phyloP scores from a whole-genome alignment of 2,113 vertebrate genomes.

The Brachyhypopomus occidentalis region DNA sequence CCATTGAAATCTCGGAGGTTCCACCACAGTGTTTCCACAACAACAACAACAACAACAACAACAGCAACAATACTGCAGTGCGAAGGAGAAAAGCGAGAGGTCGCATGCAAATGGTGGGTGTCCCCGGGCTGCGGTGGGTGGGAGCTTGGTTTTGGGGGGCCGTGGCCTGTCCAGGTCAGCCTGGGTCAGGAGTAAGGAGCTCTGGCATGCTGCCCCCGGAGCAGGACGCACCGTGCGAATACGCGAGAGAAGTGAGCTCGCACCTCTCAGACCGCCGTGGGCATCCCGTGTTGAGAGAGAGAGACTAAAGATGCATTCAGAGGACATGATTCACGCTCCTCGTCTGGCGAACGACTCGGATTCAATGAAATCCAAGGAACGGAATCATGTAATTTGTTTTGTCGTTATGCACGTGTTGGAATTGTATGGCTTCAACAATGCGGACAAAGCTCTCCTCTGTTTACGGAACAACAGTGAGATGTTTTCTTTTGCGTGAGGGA shows the following conservation, averaged over 20 bases:
- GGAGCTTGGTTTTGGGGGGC: too few relatives aligned
- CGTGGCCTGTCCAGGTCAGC: too few relatives aligned
- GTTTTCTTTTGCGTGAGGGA: not conserved
- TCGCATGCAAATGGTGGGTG: slow-evolving; percentile 35
- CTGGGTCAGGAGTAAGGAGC: slow-evolving; percentile 38
- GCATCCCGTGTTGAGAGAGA: not conserved
- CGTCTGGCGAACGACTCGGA: too few relatives aligned
- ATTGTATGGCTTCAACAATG: too few relatives aligned
- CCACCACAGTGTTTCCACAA: not conserved
- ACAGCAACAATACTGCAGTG: slow-evolving; percentile 28
- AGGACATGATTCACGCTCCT: not conserved
- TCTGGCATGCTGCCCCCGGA: slow-evolving; percentile 41
- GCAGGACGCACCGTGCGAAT: slow-evolving; percentile 41
- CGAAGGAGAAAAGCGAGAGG: not conserved
- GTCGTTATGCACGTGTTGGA: too few relatives aligned
- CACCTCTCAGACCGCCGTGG: not conserved
- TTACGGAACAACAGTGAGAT: not conserved
- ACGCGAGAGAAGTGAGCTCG: slow-evolving; percentile 5
- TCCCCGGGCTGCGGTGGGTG: slow-evolving; percentile 22
- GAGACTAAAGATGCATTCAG: not conserved
- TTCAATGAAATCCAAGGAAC: too few relatives aligned
- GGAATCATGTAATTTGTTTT: not conserved
- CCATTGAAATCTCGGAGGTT: slow-evolving; percentile 13
- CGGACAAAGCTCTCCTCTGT: too few relatives aligned
- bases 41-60: slow-evolving; percentile 26